These are phyloP conservation scores for Cebidichthys violaceus DNA, from an alignment of 2,113 vertebrate genomes.

Conservation along the genomic window DNA sequence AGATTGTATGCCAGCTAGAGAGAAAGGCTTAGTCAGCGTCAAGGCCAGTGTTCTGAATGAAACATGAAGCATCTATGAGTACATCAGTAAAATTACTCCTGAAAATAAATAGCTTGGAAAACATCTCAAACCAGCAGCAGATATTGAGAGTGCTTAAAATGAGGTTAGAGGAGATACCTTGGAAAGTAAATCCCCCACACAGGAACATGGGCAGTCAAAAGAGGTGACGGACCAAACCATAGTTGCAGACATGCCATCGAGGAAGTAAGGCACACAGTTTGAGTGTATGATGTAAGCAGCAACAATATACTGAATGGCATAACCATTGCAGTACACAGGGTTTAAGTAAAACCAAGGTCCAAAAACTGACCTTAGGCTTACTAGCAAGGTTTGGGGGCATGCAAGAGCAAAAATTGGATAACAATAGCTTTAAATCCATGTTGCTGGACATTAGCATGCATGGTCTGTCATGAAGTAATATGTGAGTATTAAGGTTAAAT, in stretches of 20 bases:
- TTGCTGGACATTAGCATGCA: background rate
- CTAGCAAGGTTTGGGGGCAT: background rate
- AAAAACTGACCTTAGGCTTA: background rate
- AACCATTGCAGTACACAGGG: background rate
- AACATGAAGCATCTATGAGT: constrained; percentile 21
- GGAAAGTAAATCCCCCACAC: background rate
- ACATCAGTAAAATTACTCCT: constrained; percentile 9
- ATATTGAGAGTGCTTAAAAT: background rate
- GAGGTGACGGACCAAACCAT: background rate
- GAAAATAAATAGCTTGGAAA: constrained; percentile 32
- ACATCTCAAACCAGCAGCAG: constrained; percentile 18
- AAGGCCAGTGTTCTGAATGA: constrained; percentile 26
- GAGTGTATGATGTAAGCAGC: background rate
- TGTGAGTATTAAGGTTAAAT: background rate
- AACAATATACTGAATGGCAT: background rate
- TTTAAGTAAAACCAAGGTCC: background rate
- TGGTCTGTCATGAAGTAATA: background rate
- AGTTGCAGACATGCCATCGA: background rate
- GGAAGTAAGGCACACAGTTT: background rate
- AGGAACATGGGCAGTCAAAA: background rate
- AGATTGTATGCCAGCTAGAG: constrained; percentile 13
- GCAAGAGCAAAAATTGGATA: background rate
- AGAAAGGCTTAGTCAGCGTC: background rate
- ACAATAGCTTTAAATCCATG: too few species aligned
- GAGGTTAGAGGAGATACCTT: background rate